phyloP scores from a whole-genome alignment of 2,888 invertebrate genomes.

The Chymomyza procnemis region DNA sequence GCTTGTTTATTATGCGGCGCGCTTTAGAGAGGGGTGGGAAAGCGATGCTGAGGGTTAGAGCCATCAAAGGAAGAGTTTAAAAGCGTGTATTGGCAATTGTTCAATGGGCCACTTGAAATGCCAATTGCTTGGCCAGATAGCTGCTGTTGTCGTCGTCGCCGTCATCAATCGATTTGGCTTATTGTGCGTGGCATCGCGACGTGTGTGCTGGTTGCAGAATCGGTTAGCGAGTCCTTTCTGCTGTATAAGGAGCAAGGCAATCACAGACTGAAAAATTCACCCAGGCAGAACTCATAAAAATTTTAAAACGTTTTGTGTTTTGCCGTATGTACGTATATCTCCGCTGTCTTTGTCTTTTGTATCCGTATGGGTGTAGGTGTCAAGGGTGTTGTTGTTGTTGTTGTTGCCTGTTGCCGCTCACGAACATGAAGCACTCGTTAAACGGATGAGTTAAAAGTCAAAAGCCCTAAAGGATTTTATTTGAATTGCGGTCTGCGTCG shows the following conservation, averaged over 20 bases:
- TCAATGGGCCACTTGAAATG: slow-evolving; percentile 40
- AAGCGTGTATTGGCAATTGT: slow-evolving; percentile 55
- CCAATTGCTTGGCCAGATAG: slow-evolving; percentile 29
- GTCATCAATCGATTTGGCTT: slow-evolving; percentile 65
- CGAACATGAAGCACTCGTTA: slow-evolving; percentile 67
- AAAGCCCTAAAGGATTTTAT: slow-evolving; percentile 76
- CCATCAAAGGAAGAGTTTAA: neutral
- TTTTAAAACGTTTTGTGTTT: slow-evolving; percentile 56
- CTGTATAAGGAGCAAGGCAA: neutral
- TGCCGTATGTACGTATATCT: slow-evolving; percentile 12
- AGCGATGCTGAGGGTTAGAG: neutral
- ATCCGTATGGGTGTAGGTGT: slow-evolving; percentile 51
- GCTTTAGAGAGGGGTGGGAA: neutral
- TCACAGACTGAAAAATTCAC: neutral
- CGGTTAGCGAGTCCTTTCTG: too few species aligned
- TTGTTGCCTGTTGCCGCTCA: slow-evolving; percentile 36
- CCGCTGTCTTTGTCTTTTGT: slow-evolving; percentile 22
- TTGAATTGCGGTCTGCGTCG: slow-evolving; percentile 70
- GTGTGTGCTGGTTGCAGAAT: too few species aligned
- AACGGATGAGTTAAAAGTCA: slow-evolving; percentile 75
- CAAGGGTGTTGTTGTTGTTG: slow-evolving; percentile 69
- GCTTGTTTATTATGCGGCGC: slow-evolving; percentile 38
- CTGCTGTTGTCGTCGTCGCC: slow-evolving; percentile 34
- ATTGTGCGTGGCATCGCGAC: neutral
- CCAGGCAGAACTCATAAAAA: slow-evolving; percentile 59